Evolutionary conservation across 2,888 invertebrate genomes (phyloP).

Genomic region (Ectobius pallidus): DNA sequence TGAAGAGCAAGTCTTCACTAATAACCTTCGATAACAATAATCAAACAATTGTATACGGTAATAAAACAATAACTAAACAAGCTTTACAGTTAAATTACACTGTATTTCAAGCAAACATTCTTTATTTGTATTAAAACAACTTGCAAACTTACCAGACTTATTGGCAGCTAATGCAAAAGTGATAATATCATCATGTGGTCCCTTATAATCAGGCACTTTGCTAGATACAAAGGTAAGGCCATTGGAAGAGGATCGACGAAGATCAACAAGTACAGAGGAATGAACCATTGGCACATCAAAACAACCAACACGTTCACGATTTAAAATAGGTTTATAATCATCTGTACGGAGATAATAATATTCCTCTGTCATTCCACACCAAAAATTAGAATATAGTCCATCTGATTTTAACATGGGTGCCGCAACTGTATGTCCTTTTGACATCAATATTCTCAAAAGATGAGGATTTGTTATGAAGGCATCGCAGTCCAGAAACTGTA

Average conservation of each 20-base stretch:
- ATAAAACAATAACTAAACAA: no score
- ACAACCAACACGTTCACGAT: conserved; percentile 72
- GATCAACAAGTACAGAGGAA: conserved; percentile 80
- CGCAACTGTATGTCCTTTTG: conserved; percentile 67
- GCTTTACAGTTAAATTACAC: no score
- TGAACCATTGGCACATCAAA: conserved; percentile 91
- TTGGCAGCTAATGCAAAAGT: conserved; percentile 86
- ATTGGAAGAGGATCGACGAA: conserved; percentile 65
- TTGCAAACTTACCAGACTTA: conserved; percentile 63
- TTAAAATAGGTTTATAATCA: conserved; percentile 81
- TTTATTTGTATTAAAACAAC: no score
- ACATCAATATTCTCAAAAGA: conserved; percentile 67
- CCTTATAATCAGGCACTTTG: conserved; percentile 67
- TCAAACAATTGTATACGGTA: no score
- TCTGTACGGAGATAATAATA: conserved; percentile 86
- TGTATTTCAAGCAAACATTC: no score
- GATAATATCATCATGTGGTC: conserved; percentile 91
- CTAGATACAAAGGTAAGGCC: conserved; percentile 74
- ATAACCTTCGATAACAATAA: no score
- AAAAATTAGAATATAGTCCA: conserved; percentile 92
- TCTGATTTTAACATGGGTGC: conserved; percentile 89
- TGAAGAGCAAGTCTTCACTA: no score
- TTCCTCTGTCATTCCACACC: conserved; percentile 89
- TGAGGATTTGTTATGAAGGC: conserved; percentile 74
- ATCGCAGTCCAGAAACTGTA: conserved; percentile 85